phyloP scores from a whole-genome alignment of 2,797 vertebrate genomes.

The Botia kubotai region DNA sequence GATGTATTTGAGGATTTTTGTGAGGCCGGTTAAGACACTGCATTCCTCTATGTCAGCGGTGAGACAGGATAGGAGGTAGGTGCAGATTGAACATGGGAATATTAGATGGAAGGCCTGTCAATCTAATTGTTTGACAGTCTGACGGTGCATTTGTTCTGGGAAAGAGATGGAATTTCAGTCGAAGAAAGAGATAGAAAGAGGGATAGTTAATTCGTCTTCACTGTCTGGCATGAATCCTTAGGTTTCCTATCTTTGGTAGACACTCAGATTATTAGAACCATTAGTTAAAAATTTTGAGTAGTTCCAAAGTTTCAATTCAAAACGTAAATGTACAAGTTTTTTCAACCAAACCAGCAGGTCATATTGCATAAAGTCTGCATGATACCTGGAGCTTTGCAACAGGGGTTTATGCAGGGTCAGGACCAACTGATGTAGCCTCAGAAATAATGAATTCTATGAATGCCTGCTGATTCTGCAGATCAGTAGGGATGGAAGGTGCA shows the following conservation, averaged over 20 bases:
- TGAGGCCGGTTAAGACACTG: slow-evolving; percentile 52
- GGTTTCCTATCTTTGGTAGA: neutral
- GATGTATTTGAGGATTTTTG: slow-evolving; percentile 22
- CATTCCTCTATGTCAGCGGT: slow-evolving; percentile 55
- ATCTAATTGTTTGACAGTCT: slow-evolving; percentile 78
- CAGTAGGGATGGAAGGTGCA: slow-evolving; percentile 3
- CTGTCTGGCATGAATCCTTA: neutral
- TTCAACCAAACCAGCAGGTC: neutral
- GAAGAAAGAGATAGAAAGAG: slow-evolving; percentile 23
- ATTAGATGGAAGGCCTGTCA: slow-evolving; percentile 81
- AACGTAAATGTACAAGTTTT: no score
- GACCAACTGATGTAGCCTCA: no score
- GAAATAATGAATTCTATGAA: slow-evolving; percentile 2
- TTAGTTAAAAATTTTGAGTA: neutral
- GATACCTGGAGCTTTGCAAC: neutral
- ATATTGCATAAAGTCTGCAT: neutral
- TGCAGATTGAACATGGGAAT: slow-evolving; percentile 81
- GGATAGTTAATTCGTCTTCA: neutral
- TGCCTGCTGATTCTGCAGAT: slow-evolving; percentile 8
- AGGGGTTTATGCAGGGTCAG: neutral
- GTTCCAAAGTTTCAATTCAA: no score
- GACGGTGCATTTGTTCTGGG: slow-evolving; percentile 76
- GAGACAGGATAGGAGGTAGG: slow-evolving; percentile 72
- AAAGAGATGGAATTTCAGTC: slow-evolving; percentile 81
- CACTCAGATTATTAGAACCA: neutral